Evolutionary conservation across 2,888 invertebrate genomes (phyloP).

Genomic region (Cheiracanthium punctorium): DNA sequence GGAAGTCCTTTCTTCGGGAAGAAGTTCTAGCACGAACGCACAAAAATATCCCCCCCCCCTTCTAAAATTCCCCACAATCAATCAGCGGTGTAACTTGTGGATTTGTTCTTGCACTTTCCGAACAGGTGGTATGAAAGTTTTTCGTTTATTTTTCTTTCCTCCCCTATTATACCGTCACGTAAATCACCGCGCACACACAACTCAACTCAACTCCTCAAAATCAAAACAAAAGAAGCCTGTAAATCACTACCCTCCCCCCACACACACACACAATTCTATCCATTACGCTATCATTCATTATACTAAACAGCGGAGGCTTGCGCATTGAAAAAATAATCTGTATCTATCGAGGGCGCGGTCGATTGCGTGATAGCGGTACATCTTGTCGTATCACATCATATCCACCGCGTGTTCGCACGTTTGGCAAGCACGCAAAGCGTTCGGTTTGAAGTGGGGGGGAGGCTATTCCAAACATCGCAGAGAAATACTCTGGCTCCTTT

Average conservation of each 20-base stretch:
- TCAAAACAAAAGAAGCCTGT: conserved; percentile 39
- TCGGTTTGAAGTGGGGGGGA: not conserved
- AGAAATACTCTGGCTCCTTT: too few relatives aligned
- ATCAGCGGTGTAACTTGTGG: not conserved
- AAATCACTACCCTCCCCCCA: conserved; percentile 50
- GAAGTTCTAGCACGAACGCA: not conserved
- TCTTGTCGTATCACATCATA: conserved; percentile 51
- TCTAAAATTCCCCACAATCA: not conserved
- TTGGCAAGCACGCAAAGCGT: not conserved
- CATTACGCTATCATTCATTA: conserved; percentile 49
- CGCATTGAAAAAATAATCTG: conserved; percentile 36
- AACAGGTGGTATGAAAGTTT: conserved; percentile 10
- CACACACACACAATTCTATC: too few relatives aligned
- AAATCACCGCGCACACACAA: conserved; percentile 17
- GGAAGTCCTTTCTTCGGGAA: not conserved
- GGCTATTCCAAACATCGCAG: too few relatives aligned
- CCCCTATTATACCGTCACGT: not conserved
- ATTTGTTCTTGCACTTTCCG: not conserved
- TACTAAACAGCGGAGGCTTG: conserved; percentile 21
- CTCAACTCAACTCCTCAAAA: conserved; percentile 17
- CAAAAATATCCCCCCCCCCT: not conserved
- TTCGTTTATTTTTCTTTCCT: not conserved
- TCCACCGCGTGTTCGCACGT: conserved; percentile 51
- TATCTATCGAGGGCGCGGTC: conserved; percentile 40
- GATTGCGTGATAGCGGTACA: conserved; percentile 45